Percentiles rank a stretch among this genome's conserved stretches.
These are phyloP conservation scores for Ammospiza caudacuta DNA, from an alignment of 2,113 vertebrate species.

Conservation along the genomic window DNA sequence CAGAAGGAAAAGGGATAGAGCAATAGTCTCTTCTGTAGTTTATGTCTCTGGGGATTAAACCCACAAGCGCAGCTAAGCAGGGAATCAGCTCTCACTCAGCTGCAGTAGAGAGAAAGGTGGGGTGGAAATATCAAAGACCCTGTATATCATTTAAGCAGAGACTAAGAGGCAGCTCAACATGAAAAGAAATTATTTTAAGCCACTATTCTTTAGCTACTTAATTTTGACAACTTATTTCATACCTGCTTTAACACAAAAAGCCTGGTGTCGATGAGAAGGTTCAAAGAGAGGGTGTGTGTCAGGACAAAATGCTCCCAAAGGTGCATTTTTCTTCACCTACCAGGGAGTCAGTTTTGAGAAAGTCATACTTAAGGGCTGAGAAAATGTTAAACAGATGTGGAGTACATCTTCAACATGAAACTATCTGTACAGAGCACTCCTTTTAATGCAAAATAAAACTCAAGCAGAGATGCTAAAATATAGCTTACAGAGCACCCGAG, in stretches of 20 bases:
- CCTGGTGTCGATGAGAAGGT: not conserved
- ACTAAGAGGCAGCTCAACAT: not conserved
- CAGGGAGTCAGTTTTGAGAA: not conserved
- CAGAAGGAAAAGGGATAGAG: not conserved
- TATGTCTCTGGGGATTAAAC: not conserved
- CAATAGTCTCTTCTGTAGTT: not conserved
- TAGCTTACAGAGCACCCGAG: not conserved
- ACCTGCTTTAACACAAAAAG: conserved; percentile 24
- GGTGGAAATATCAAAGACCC: not conserved
- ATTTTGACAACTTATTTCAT: conserved; percentile 40
- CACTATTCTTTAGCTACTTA: not conserved
- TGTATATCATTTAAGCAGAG: not conserved
- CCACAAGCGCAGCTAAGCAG: not conserved
- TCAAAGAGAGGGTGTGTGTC: not conserved
- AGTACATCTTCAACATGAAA: not conserved
- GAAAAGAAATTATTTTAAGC: conserved; percentile 33
- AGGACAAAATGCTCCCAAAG: not conserved
- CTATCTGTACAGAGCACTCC: not conserved
- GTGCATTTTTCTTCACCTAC: not conserved
- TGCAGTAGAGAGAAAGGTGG: not conserved
- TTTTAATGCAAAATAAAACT: conserved; percentile 16
- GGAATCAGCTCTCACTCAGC: conserved; percentile 5
- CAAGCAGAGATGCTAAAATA: not conserved
- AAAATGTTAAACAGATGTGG: not conserved
- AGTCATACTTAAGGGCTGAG: not conserved